Evolutionary conservation across 2,113 vertebrate species (phyloP).

Genomic region (Mesoclemmys tuberculata): DNA sequence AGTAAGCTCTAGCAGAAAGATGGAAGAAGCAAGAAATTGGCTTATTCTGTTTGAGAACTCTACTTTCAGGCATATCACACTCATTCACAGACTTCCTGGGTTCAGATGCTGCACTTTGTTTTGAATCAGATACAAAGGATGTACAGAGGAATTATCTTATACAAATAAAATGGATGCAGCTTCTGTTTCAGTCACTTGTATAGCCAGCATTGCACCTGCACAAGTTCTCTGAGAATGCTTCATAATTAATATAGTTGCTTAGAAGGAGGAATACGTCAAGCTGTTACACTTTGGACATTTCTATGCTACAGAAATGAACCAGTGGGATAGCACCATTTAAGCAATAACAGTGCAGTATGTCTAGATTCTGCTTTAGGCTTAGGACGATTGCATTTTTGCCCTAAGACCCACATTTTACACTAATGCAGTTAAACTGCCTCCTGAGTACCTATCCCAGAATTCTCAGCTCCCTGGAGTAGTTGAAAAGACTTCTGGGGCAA

Average conservation of each 20-base stretch:
- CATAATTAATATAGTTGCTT: not conserved
- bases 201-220: not conserved
- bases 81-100: conserved; percentile 21
- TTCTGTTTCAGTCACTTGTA: not conserved
- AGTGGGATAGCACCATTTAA: not conserved
- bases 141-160: not conserved
- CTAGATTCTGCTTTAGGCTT: not conserved
- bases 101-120: not conserved
- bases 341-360: not conserved
- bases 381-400: not conserved
- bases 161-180: not conserved
- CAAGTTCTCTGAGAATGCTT: not conserved
- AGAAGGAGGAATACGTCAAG: not conserved
- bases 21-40: not conserved
- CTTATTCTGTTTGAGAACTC: conserved; percentile 29
- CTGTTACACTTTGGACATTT: not conserved
- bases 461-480: not conserved
- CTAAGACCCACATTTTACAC: not conserved
- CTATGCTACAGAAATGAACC: not conserved
- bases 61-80: not conserved
- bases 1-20: conserved; percentile 40
- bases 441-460: not conserved
- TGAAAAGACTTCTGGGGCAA: not conserved
- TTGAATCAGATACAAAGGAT: not conserved
- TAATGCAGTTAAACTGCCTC: not conserved